Conservation (phyloP, 2,113 vertebrate genomes). For the Pachypanchax playfairii region DNA sequence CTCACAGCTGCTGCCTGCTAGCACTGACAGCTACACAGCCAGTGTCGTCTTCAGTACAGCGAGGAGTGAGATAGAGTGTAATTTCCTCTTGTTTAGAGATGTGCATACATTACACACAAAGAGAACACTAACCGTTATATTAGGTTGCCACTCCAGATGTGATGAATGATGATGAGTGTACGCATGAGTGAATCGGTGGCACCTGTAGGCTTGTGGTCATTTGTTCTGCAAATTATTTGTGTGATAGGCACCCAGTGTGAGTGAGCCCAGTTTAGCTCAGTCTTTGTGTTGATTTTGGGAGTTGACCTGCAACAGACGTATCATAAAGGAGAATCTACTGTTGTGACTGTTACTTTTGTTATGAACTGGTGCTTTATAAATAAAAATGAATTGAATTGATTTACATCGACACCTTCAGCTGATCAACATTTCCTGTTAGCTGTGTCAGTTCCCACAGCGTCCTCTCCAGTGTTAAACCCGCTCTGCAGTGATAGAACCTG, state of each 20-base stretch:
- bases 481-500: conserved; percentile 7
- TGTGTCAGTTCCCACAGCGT: conserved; percentile 7
- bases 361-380: too few relatives aligned
- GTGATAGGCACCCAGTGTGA: conserved; percentile 44
- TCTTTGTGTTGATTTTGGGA: conserved; percentile 61
- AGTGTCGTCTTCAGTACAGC: conserved; percentile 27
- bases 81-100: conserved; percentile 39
- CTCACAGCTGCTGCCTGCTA: conserved; percentile 40
- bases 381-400: too few relatives aligned
- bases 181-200: conserved; percentile 36
- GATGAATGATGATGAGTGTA: conserved; percentile 56
- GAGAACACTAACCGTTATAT: conserved; percentile 41
- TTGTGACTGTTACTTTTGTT: too few relatives aligned
- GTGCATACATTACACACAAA: conserved; percentile 18
- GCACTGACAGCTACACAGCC: conserved; percentile 11
- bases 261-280: conserved; percentile 49
- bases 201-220: conserved; percentile 53
- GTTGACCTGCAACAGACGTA: conserved; percentile 60
- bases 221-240: conserved; percentile 62
- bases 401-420: conserved; percentile 49
- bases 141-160: conserved; percentile 34
- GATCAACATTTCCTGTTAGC: conserved; percentile 49
- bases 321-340: conserved; percentile 43
- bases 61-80: conserved; percentile 20
- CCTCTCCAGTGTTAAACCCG: conserved; percentile 13